Base-by-base conservation (phyloP, 2,113 vertebrate genomes). In the Meles meles region DNA sequence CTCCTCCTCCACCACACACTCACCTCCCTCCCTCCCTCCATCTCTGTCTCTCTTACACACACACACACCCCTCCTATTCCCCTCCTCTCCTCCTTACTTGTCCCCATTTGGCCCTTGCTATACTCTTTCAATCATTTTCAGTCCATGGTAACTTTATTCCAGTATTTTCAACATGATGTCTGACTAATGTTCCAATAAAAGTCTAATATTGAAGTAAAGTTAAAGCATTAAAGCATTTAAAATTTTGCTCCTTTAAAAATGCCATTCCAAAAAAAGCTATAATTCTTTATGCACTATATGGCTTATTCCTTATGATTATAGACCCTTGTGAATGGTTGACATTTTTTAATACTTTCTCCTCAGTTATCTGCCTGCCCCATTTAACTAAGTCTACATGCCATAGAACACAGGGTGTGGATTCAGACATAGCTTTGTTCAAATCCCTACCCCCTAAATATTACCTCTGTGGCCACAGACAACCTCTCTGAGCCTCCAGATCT, bases 151-250 rank as follows among this genome's bases (percentile, higher is more conserved):
- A 77, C 61, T 77, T 59, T 92, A 69, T 47, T 94, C 81, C 71
- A 93, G 47, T 44, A 87, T 86, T 96, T 94, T 96, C 83, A 93
- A 95, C 55, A 39, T 9, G 2, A 69, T 77, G 27, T 77, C 27
- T 94, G 81, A 93, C 91, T 95, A 94, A 93, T 61, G 44, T 59
- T 94, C 81, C 57, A 90, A 67, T 91, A 74, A 88, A 93, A 88
- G 14, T 82, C 83, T 63, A 81, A 97, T 94, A 69, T 20, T 34
- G 14, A 71, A 37, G 25, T 57, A 37, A 91, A 90, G 42, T 15
- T 59, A 37, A 57, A 77, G 57, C 34, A 49, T 81, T 44, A 42
- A 63, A 77, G 44, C 34, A 57, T 77, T 39, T 67, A 92, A 86
- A 63, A 44, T 74, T 31, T 84, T 82, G 4, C 37, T 96, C 23